phyloP scores from a whole-genome alignment of 1,140 invertebrate genomes.

The Dolichoris vasculosae region DNA sequence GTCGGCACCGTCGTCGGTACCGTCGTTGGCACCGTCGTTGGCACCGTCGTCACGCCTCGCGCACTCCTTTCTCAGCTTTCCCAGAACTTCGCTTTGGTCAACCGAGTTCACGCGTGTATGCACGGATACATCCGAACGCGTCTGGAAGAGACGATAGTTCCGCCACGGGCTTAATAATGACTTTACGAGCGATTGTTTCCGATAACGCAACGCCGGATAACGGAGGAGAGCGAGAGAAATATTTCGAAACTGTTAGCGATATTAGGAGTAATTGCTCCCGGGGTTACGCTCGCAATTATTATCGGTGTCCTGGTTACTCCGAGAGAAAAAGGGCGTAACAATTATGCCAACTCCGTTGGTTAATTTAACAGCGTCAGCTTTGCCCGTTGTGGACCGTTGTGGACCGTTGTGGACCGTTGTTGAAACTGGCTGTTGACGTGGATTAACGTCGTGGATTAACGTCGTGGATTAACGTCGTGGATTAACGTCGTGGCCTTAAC shows the following conservation, averaged over 20 bases:
- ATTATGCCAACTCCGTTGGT: too few relatives aligned
- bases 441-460: neutral
- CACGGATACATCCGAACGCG: neutral
- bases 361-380: too few relatives aligned
- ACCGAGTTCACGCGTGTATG: neutral
- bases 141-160: neutral
- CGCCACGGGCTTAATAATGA: neutral
- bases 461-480: neutral
- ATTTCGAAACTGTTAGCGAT: too few relatives aligned
- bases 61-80: neutral
- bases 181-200: neutral
- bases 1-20: constrained; percentile 45
- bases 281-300: too few relatives aligned
- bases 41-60: constrained; percentile 49
- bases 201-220: too few relatives aligned
- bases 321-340: too few relatives aligned
- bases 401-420: too few relatives aligned
- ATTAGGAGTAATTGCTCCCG: too few relatives aligned
- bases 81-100: neutral
- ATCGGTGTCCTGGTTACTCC: too few relatives aligned
- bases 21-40: too few relatives aligned
- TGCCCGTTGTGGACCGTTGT: too few relatives aligned
- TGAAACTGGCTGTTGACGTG: neutral
- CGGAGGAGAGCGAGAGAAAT: too few relatives aligned
- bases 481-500: neutral